phyloP scores from a whole-genome alignment of 2,797 vertebrate genomes.

The Strix occidentalis region DNA sequence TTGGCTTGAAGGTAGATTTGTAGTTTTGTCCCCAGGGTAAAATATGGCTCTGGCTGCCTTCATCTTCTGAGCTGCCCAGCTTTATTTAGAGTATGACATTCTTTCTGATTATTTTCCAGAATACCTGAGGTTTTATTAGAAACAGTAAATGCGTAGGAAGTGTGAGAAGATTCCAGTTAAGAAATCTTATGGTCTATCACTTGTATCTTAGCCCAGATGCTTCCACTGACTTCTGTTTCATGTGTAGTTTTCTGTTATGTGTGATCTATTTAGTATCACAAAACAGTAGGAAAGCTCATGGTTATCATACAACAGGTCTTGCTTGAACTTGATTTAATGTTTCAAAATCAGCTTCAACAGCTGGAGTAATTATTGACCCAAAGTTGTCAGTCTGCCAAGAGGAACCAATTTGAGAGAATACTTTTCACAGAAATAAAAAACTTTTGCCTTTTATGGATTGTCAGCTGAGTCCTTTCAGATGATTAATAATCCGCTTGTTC shows the following conservation, averaged over 20 bases:
- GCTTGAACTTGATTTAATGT: not conserved
- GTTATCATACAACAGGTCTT: not conserved
- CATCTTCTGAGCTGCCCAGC: slow-evolving; percentile 11
- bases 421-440: not conserved
- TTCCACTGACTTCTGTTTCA: not conserved
- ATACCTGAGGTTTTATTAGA: not conserved
- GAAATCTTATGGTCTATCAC: not conserved
- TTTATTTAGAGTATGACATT: slow-evolving; percentile 9
- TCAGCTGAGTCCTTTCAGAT: not conserved
- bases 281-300: not conserved
- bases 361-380: not conserved
- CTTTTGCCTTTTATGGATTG: not conserved
- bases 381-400: not conserved
- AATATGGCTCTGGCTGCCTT: slow-evolving; percentile 9
- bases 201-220: not conserved
- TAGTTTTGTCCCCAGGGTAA: slow-evolving; percentile 4
- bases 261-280: not conserved
- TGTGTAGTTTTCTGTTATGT: not conserved
- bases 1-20: slow-evolving; percentile 25
- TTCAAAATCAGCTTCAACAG: slow-evolving; percentile 6
- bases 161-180: not conserved
- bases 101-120: slow-evolving; percentile 10
- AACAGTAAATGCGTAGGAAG: not conserved
- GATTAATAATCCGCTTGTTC: not conserved
- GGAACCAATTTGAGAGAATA: not conserved